These are phyloP conservation scores for Nemopilema nomurai DNA, from an alignment of 30 jellyfish, hydroid and myxozoan genomes.

Conservation along the genomic window DNA sequence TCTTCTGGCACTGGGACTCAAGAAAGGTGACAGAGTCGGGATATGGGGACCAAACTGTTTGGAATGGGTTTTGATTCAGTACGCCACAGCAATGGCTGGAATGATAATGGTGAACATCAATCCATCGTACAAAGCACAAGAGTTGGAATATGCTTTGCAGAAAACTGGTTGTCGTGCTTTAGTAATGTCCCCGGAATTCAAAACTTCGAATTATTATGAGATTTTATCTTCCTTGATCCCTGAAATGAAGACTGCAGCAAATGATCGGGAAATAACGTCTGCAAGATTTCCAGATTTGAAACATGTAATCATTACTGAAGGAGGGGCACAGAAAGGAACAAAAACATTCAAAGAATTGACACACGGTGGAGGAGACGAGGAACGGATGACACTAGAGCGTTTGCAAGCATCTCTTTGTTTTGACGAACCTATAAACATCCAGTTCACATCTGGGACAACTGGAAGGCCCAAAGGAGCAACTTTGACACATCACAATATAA, in stretches of 20 bases:
- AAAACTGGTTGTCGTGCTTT: slow-evolving; percentile 85
- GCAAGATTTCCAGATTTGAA: slow-evolving; percentile 36
- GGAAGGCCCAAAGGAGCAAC: slow-evolving; percentile 96
- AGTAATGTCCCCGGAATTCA: slow-evolving; percentile 69
- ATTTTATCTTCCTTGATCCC: slow-evolving; percentile 64
- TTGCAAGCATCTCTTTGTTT: slow-evolving; percentile 55
- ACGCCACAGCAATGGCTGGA: slow-evolving; percentile 91
- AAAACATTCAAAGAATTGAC: slow-evolving; percentile 51
- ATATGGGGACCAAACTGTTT: slow-evolving; percentile 96
- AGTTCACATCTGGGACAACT: slow-evolving; percentile 99
- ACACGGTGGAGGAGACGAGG: slow-evolving; percentile 55
- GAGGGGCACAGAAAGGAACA: slow-evolving; percentile 65
- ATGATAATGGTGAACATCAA: slow-evolving; percentile 87
- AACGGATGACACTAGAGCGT: slow-evolving; percentile 1
- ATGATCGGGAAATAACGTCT: slow-evolving; percentile 39
- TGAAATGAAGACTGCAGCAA: slow-evolving; percentile 53
- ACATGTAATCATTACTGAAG: slow-evolving; percentile 51
- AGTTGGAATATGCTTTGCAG: slow-evolving; percentile 74
- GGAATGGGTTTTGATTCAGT: slow-evolving; percentile 85
- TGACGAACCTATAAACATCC: slow-evolving; percentile 92
- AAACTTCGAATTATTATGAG: slow-evolving; percentile 77
- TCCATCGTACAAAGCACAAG: slow-evolving; percentile 80
- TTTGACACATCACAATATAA: slow-evolving; percentile 81
- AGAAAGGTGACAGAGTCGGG: slow-evolving; percentile 93
- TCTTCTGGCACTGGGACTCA: slow-evolving; percentile 68